Evolutionary conservation across 2,888 invertebrate species (phyloP).

Genomic region (Trachelus tabidus): DNA sequence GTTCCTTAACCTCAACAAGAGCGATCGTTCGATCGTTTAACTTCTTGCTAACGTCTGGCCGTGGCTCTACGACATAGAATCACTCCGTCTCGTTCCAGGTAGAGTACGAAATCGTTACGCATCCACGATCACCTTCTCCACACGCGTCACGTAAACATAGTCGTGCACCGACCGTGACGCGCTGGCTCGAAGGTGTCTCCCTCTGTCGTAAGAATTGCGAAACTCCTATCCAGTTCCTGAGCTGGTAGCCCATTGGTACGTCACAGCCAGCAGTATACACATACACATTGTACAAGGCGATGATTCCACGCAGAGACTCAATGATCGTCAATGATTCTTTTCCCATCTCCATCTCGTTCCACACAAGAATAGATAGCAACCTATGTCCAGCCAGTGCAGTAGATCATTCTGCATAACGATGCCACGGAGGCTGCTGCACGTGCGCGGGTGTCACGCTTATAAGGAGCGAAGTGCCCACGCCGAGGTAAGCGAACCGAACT

Average conservation of each 20-base stretch:
- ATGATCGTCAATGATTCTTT: not conserved
- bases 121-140: not conserved
- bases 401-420: not conserved
- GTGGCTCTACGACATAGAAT: not conserved
- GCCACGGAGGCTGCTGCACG: not conserved
- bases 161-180: not conserved
- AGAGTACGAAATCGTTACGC: not conserved
- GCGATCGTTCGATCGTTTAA: not conserved
- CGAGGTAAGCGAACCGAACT: constrained; percentile 26
- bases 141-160: not conserved
- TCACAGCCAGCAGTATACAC: no score
- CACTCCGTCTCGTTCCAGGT: not conserved
- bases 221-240: not conserved
- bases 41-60: not conserved
- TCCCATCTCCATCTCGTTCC: not conserved
- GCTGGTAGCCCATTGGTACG: no score
- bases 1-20: not conserved
- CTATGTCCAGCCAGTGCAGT: not conserved
- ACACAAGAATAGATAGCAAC: not conserved
- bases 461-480: constrained; percentile 46
- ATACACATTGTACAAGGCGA: not conserved
- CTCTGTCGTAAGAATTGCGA: not conserved
- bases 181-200: not conserved
- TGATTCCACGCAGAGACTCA: not conserved
- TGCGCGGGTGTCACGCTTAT: constrained; percentile 48